Percentiles rank a stretch among this genome's conserved stretches.
Conservation (phyloP, 2,888 invertebrate genomes). For the Ectemnius lituratus region DNA sequence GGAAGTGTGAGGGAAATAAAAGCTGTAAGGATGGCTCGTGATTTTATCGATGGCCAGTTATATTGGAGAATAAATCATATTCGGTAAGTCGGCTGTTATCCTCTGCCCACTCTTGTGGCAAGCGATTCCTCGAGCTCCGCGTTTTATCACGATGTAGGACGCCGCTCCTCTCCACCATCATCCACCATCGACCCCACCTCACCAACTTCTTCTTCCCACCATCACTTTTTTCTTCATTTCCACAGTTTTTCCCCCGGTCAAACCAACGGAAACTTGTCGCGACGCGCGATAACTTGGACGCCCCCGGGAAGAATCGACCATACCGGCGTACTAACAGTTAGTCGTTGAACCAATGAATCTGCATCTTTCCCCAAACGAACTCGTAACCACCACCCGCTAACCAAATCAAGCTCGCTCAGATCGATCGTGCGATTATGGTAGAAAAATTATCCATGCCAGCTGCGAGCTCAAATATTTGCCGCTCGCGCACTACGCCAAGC, state of each 20-base stretch:
- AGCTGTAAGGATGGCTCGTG: constrained; percentile 59
- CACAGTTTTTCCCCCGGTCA: constrained; percentile 10
- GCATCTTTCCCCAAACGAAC: background rate
- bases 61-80: constrained; percentile 72
- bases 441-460: no score
- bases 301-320: constrained; percentile 33
- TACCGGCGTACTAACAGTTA: constrained; percentile 30
- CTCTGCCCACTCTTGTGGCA: constrained; percentile 54
- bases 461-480: no score
- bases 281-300: constrained; percentile 51
- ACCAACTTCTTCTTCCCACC: constrained; percentile 30
- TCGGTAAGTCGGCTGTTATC: constrained; percentile 68
- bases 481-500: no score
- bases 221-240: constrained; percentile 39
- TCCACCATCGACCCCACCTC: background rate
- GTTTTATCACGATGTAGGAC: constrained; percentile 61
- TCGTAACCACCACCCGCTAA: background rate
- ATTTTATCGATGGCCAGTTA: constrained; percentile 70
- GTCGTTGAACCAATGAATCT: constrained; percentile 22
- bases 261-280: constrained; percentile 38
- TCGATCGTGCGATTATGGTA: no score
- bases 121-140: constrained; percentile 49
- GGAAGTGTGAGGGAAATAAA: background rate
- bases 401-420: background rate
- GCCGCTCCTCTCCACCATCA: constrained; percentile 38